Percentiles rank a stretch among this genome's conserved stretches.
phyloP scores from a whole-genome alignment of 2,888 invertebrate species.

The Hemaris fuciformis region DNA sequence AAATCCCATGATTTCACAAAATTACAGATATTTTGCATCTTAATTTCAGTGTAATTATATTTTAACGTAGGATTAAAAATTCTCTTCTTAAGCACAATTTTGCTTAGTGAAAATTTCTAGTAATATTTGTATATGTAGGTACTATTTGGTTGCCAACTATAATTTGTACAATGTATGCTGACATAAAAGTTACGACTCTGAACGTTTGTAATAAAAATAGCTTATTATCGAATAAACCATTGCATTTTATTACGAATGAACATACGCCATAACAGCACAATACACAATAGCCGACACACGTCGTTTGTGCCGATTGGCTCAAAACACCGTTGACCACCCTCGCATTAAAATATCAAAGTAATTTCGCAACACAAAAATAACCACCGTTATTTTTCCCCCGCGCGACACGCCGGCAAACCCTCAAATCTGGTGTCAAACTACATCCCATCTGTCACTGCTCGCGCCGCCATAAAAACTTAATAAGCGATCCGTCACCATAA shows the following conservation, averaged over 20 bases:
- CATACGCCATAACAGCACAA: background rate
- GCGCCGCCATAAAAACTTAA: conserved; percentile 76
- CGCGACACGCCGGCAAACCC: conserved; percentile 32
- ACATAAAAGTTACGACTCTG: background rate
- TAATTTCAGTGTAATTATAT: too few species aligned
- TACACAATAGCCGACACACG: background rate
- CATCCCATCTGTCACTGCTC: conserved; percentile 76
- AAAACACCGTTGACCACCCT: conserved; percentile 4
- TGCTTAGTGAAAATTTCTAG: too few species aligned
- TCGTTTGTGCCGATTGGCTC: background rate
- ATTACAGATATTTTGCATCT: too few species aligned
- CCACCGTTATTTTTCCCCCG: conserved; percentile 3
- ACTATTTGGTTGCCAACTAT: too few species aligned
- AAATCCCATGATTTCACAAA: too few species aligned
- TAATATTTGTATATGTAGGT: too few species aligned
- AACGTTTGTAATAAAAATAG: background rate
- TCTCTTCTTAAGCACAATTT: too few species aligned
- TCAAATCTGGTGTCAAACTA: conserved; percentile 78
- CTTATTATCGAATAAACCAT: background rate
- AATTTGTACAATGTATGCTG: background rate
- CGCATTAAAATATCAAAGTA: background rate
- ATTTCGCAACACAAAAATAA: conserved; percentile 14
- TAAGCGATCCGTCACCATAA: conserved; percentile 81
- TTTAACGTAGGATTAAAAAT: too few species aligned
- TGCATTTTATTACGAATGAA: background rate